Evolutionary conservation across 2,797 vertebrate species (phyloP).

Genomic region (Valencia hispanica): DNA sequence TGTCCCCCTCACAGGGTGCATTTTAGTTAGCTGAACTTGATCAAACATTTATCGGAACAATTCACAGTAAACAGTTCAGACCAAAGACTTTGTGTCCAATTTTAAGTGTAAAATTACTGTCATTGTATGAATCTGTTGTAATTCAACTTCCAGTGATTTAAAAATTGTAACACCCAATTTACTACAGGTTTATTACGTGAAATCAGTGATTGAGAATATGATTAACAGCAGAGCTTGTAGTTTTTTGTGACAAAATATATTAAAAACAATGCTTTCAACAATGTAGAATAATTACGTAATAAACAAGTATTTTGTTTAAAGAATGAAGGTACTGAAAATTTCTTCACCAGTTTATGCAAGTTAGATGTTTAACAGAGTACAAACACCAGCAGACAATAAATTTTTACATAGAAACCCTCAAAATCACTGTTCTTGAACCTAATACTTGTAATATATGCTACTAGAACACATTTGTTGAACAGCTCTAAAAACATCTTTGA

Average conservation of each 20-base stretch:
- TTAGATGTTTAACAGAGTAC: neutral
- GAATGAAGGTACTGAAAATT: neutral
- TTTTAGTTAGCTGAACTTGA: constrained; percentile 1
- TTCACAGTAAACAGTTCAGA: neutral
- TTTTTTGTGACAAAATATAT: constrained; percentile 23
- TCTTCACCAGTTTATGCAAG: neutral
- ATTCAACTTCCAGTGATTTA: neutral
- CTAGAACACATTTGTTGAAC: neutral
- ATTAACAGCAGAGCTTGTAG: neutral
- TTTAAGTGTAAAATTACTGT: neutral
- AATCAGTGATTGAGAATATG: constrained; percentile 30
- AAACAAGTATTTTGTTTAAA: constrained; percentile 29
- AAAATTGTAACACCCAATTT: neutral
- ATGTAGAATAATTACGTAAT: constrained; percentile 30
- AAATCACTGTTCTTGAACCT: neutral
- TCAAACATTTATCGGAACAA: constrained; percentile 8
- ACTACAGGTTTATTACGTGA: constrained; percentile 37
- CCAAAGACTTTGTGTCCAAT: neutral
- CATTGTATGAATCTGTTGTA: neutral
- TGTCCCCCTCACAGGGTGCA: neutral
- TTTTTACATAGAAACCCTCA: neutral
- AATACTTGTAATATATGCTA: neutral
- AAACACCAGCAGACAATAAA: neutral
- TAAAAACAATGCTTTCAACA: constrained; percentile 32
- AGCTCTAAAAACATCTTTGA: neutral